A percentile compares a stretch with the other conserved stretches of the same genome.
Evolutionary conservation across 2,888 invertebrate genomes (phyloP).

Genomic region (Syrista parreyssii): DNA sequence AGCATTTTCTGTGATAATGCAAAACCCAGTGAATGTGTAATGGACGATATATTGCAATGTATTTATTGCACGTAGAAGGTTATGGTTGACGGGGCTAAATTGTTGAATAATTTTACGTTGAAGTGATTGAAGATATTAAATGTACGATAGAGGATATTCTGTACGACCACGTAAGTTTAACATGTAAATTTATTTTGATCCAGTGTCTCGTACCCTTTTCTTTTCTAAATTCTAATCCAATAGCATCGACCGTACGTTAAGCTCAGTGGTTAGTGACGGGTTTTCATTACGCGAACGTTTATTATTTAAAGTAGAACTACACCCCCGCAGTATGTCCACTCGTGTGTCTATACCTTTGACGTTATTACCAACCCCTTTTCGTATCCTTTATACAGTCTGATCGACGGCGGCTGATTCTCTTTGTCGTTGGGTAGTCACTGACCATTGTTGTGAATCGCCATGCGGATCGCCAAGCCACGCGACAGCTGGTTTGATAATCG

Average conservation of each 20-base stretch:
- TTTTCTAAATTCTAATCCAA: conserved; percentile 47
- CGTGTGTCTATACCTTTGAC: conserved; percentile 19
- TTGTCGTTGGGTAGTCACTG: conserved; percentile 38
- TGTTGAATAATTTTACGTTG: not conserved
- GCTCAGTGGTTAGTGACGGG: conserved; percentile 13
- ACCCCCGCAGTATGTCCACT: conserved; percentile 26
- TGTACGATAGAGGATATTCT: not conserved
- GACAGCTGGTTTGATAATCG: conserved; percentile 59
- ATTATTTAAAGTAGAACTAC: conserved; percentile 29
- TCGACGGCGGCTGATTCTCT: conserved; percentile 38
- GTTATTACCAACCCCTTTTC: conserved; percentile 25
- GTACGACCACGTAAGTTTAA: not conserved
- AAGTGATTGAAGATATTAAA: not conserved
- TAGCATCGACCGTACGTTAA: conserved; percentile 20
- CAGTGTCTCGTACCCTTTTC: conserved; percentile 29
- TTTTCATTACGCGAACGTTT: conserved; percentile 22
- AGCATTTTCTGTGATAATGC: not conserved
- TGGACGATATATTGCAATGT: not conserved
- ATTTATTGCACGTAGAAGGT: not conserved
- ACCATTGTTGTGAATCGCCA: conserved; percentile 41
- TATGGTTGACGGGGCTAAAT: too few species aligned
- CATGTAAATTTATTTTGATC: conserved; percentile 48
- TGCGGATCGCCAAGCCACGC: conserved; percentile 52
- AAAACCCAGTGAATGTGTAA: not conserved
- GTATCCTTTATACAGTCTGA: conserved; percentile 18